Evolutionary conservation across 2,113 vertebrate genomes (phyloP).

Genomic region (Felis catus): F.catus_Fca126_mat1.0 CM031413.1:96662501-96663000

Average conservation of each 20-base stretch:
- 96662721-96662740: not conserved
- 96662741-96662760: not conserved
- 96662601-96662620: too few relatives aligned
- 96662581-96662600: too few relatives aligned
- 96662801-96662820: not conserved
- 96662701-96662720: not conserved
- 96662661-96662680: not conserved
- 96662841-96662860: not conserved
- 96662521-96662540: not conserved
- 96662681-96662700: not conserved
- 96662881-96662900: not conserved
- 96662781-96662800: not conserved
- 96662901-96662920: not conserved
- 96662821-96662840: not conserved
- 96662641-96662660: not conserved
- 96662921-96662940: slow-evolving; percentile 26
- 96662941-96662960: not conserved
- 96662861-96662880: not conserved
- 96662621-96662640: not conserved
- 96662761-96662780: not conserved
- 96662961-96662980: not conserved
- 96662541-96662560: too few relatives aligned
- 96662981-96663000: not conserved
- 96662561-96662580: too few relatives aligned
- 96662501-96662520: slow-evolving; percentile 15